These are phyloP conservation scores for Arctocebus calabarensis DNA, from an alignment of 2,797 vertebrate species.

Conservation along the genomic window DNA sequence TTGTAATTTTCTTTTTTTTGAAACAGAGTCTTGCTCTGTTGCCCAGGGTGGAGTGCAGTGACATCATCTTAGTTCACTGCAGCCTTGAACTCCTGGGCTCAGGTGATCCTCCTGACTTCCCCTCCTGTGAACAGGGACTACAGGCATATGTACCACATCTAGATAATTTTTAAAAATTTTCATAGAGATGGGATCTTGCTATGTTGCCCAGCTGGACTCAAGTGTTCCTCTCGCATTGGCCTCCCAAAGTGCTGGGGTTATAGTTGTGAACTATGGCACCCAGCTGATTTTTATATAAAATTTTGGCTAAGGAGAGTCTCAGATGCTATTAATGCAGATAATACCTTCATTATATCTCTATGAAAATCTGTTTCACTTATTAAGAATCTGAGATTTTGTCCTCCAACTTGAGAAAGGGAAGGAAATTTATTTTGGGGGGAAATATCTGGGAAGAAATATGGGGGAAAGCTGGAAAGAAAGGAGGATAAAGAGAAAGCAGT, in stretches of 20 bases:
- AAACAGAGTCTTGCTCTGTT: background rate
- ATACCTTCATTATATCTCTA: background rate
- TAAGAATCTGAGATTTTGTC: conserved; percentile 14
- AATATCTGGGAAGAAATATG: conserved; percentile 13
- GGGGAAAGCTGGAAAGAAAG: background rate
- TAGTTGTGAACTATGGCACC: background rate
- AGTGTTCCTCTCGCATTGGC: background rate
- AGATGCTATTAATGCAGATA: background rate
- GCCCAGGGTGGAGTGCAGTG: background rate
- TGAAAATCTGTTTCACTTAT: background rate
- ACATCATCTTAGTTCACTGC: background rate
- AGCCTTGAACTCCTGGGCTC: background rate
- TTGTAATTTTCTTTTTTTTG: background rate
- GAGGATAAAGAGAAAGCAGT: background rate
- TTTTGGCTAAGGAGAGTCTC: background rate
- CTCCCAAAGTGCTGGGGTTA: background rate
- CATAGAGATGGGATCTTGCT: background rate
- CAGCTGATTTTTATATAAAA: background rate
- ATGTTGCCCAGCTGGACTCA: background rate
- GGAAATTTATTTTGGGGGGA: background rate
- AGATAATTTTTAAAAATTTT: background rate
- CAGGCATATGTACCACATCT: accelerated
- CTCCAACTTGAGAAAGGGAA: background rate
- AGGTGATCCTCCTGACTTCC: background rate
- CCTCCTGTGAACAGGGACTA: background rate